phyloP scores from a whole-genome alignment of 2,113 vertebrate species.

The Eurypyga helias region DNA sequence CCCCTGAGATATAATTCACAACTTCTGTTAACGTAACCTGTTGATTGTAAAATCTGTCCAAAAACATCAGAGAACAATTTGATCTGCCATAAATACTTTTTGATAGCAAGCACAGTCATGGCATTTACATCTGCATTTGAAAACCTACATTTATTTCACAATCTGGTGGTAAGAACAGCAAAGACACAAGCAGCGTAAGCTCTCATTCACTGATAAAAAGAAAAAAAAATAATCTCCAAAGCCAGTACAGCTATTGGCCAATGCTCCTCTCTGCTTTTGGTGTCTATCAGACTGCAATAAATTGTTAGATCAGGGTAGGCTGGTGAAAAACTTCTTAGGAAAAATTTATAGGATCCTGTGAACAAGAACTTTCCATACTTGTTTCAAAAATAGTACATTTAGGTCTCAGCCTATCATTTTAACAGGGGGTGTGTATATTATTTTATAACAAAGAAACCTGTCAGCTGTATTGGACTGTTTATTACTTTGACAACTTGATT shows the following conservation, averaged over 20 bases:
- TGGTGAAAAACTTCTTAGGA: not conserved
- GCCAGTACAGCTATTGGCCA: not conserved
- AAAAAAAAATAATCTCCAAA: not conserved
- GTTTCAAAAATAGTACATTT: not conserved
- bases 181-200: not conserved
- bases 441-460: conserved; percentile 42
- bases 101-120: conserved; percentile 32
- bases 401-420: conserved; percentile 44
- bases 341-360: not conserved
- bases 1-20: conserved; percentile 67
- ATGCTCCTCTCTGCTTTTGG: not conserved
- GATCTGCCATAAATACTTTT: conserved; percentile 59
- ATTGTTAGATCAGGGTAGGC: not conserved
- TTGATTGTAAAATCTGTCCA: conserved; percentile 68
- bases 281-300: not conserved
- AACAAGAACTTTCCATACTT: not conserved
- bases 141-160: conserved; percentile 45
- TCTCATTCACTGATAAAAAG: not conserved
- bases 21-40: conserved; percentile 65
- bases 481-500: conserved; percentile 62
- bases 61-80: conserved; percentile 52
- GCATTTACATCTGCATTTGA: conserved; percentile 39
- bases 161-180: conserved; percentile 32
- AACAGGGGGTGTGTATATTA: conserved; percentile 15
- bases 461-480: conserved; percentile 41